These are phyloP conservation scores for Rhombomys opimus DNA, from an alignment of 2,113 vertebrate species.

Conservation along the genomic window DNA sequence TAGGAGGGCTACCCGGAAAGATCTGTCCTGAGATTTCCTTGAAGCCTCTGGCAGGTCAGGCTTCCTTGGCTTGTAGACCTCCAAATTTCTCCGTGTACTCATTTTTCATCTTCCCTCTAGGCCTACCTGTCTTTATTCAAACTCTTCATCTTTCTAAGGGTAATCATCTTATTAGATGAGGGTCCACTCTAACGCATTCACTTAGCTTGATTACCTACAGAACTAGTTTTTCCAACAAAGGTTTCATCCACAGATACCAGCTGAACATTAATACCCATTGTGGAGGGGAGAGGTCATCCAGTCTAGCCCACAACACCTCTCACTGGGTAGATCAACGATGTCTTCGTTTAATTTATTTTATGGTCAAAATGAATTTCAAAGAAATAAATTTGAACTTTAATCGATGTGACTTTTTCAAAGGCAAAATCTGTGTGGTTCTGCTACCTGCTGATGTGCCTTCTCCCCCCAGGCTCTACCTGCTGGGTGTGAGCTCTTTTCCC, in stretches of 20 bases:
- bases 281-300: too few species aligned
- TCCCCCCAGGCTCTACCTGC: neutral
- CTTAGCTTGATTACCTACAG: neutral
- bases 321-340: neutral
- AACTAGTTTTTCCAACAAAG: neutral
- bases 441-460: too few species aligned
- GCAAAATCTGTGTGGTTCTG: neutral
- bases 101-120: neutral
- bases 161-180: neutral
- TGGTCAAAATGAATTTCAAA: constrained; percentile 35
- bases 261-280: neutral
- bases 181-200: neutral
- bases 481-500: neutral
- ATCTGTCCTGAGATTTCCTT: neutral
- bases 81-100: neutral
- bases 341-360: neutral
- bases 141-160: neutral
- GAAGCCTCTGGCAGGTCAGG: neutral
- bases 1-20: neutral
- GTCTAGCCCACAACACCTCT: neutral
- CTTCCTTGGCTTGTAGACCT: neutral
- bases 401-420: neutral
- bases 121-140: neutral
- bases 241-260: neutral
- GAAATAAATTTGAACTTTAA: neutral